These are phyloP conservation scores for Haemorhous mexicanus DNA, from an alignment of 2,113 vertebrate genomes.

Conservation along the genomic window DNA sequence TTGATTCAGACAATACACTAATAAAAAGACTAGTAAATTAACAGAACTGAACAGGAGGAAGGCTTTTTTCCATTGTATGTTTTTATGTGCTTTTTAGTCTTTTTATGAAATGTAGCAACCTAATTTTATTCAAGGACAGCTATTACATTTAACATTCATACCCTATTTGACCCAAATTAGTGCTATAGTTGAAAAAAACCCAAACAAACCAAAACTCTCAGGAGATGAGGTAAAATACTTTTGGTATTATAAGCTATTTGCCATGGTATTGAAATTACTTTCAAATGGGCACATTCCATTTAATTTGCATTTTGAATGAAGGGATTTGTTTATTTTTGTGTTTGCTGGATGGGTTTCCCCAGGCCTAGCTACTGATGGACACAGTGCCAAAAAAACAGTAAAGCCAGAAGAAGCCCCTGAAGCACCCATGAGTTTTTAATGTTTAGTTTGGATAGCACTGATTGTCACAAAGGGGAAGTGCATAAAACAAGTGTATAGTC, in stretches of 20 bases:
- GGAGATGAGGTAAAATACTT: background rate
- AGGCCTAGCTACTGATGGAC: background rate
- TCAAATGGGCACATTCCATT: background rate
- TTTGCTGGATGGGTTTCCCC: background rate
- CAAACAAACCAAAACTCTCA: background rate
- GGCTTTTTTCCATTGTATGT: background rate
- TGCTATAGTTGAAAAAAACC: background rate
- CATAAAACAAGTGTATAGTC: background rate
- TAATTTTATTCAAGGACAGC: background rate
- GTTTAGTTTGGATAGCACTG: background rate
- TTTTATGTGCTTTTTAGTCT: background rate
- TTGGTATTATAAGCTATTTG: background rate
- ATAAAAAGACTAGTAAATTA: background rate
- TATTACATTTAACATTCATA: background rate
- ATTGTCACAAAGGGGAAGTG: background rate
- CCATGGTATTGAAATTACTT: background rate
- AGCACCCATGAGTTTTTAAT: background rate
- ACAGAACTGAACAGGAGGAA: background rate
- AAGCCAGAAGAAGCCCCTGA: background rate
- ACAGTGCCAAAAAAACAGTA: background rate
- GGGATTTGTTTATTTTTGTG: background rate
- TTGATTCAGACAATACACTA: background rate
- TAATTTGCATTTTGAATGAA: conserved; percentile 10
- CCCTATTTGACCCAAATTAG: background rate
- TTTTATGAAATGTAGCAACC: background rate